Evolutionary conservation across 2,113 vertebrate genomes (phyloP), one percentile per base, ranked within the genome.

Genomic region (Narcine bancroftii): DNA sequence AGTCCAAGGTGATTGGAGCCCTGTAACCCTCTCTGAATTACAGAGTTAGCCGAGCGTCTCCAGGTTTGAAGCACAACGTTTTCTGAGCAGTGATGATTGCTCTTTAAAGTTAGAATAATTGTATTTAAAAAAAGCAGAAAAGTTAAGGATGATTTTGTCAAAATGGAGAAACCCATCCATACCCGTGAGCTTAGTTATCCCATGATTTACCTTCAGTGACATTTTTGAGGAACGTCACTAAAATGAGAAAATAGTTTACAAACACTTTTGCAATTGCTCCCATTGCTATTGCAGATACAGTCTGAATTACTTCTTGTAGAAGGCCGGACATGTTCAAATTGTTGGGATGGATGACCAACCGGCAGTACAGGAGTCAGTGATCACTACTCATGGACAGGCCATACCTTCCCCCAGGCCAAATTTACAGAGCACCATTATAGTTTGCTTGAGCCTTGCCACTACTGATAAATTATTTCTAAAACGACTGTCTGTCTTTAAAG

Each of bases 401-500:
- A 53, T 29, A 21, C 10, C 45, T 50, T 53, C 53, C 29, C 29
- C 13, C 13, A 2, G 53, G 56, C 15, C 0, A 15, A 36, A 60
- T n/a, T 63, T 36, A 50, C 76, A 36, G n/a, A 60, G 15, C 15
- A 2, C 0, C 72, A 39, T 75, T 75, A 17, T n/a, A 75, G 72
- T 75, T 75, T 75, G n/a, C 36, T 39, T 39, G 72, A 75, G 72
- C n/a, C 33, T 1, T 33, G 15, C 26, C 17, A 13, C 15, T 7
- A 33, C 60, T 36, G 26, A 29, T 9, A 15, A 29, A 53, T 24
- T 33, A 33, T 60, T 63, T 87, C 33, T 60, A 60, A 87, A 33
- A 87, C 29, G 45, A 17, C 72, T 91, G n/a, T 92, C 7, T 92
- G 92, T 92, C 3, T 21, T 0, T 89, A 21, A 63, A 99, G 99